Evolutionary conservation across 1,140 invertebrate species (phyloP).

Genomic region (Drosophila ironensis): DNA sequence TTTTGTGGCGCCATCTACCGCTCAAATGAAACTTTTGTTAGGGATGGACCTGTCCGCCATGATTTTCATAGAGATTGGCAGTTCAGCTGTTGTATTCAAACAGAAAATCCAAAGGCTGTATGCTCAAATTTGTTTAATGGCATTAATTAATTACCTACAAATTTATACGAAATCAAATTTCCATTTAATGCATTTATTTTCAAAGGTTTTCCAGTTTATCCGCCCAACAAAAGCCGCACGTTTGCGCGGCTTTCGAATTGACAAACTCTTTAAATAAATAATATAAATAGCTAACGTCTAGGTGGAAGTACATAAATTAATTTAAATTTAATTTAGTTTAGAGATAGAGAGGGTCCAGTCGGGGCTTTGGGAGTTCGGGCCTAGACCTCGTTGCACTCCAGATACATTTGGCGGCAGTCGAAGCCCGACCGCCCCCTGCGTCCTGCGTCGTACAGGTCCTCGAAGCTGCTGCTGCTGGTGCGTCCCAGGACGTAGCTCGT

Average conservation of each 20-base stretch:
- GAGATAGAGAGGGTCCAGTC: conserved; percentile 51
- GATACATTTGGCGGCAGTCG: conserved; percentile 90
- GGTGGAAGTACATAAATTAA: conserved; percentile 69
- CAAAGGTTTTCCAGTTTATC: conserved; percentile 10
- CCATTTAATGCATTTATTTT: conserved; percentile 27
- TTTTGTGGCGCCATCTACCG: no score
- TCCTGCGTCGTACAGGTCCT: conserved; percentile 91
- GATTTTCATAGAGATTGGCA: no score
- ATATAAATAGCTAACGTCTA: conserved; percentile 71
- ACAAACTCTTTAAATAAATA: conserved; percentile 72
- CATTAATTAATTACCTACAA: no score
- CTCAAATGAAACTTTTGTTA: no score
- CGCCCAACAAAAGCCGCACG: conserved; percentile 32
- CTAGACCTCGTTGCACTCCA: conserved; percentile 94
- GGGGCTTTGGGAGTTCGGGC: conserved; percentile 19
- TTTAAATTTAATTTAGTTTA: conserved; percentile 76
- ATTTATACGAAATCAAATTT: neutral
- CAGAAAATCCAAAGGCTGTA: no score
- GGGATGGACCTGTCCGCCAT: no score
- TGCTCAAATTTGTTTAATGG: no score
- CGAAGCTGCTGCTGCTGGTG: conserved; percentile 88
- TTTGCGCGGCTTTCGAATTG: conserved; percentile 36
- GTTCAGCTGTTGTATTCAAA: no score
- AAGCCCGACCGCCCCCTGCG: conserved; percentile 91
- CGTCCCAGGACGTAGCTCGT: conserved; percentile 92